phyloP scores from a whole-genome alignment of 2,888 invertebrate genomes.

The Esperia sulphurella region DNA sequence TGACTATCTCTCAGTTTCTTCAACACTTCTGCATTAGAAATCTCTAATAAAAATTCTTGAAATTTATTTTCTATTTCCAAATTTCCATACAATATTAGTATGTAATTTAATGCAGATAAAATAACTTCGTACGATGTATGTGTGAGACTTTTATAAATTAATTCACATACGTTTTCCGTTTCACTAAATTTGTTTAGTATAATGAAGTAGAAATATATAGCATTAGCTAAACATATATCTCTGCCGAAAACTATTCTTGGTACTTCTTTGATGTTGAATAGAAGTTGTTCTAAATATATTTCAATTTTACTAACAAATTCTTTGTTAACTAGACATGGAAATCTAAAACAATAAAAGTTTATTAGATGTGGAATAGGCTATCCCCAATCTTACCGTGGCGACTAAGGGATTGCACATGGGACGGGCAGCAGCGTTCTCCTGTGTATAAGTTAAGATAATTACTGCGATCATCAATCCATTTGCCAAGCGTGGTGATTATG shows the following conservation, averaged over 20 bases:
- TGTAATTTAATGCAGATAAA: conserved; percentile 32
- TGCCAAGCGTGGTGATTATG: too few species aligned
- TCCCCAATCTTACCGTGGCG: too few species aligned
- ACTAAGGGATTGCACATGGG: too few species aligned
- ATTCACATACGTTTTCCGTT: conserved; percentile 10
- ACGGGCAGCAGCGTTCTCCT: too few species aligned
- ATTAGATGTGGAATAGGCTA: too few species aligned
- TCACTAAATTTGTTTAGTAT: conserved; percentile 20
- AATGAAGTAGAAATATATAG: conserved; percentile 28
- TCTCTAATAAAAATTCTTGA: conserved; percentile 31
- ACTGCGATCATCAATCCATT: too few species aligned
- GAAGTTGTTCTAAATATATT: conserved; percentile 23
- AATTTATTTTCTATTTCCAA: conserved; percentile 32
- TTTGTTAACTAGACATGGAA: conserved; percentile 27
- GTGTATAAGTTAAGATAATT: too few species aligned
- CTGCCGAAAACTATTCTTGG: conserved; percentile 30
- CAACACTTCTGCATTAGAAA: conserved; percentile 21
- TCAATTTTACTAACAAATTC: conserved; percentile 23
- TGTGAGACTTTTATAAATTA: conserved; percentile 25
- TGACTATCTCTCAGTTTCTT: conserved; percentile 19
- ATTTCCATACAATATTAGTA: conserved; percentile 31
- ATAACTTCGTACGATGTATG: conserved; percentile 41
- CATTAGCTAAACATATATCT: conserved; percentile 43
- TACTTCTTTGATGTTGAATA: conserved; percentile 23
- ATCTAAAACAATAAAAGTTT: conserved; percentile 34